Evolutionary conservation across 1,140 invertebrate genomes (phyloP).

Genomic region (Chrysoperla carnea): DNA sequence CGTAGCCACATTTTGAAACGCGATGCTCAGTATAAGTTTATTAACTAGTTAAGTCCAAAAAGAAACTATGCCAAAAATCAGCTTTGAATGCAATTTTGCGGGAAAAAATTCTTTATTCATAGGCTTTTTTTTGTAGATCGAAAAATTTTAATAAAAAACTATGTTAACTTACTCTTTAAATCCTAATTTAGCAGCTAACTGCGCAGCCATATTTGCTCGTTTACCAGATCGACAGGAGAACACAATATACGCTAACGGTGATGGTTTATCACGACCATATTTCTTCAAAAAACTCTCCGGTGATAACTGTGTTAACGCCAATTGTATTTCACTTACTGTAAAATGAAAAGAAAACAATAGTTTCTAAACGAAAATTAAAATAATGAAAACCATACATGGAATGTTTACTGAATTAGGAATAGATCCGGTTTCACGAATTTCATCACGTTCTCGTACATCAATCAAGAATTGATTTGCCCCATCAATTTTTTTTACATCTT

Average conservation of each 20-base stretch:
- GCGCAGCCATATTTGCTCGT: constrained; percentile 22
- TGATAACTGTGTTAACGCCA: constrained; percentile 14
- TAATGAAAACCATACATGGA: constrained; percentile 3
- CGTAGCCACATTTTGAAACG: too few species aligned
- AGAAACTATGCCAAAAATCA: background rate
- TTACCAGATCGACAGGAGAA: constrained; percentile 25
- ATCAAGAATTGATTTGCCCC: background rate
- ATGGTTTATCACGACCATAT: constrained; percentile 21
- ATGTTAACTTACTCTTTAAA: constrained; percentile 21
- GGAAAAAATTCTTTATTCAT: background rate
- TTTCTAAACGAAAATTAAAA: background rate
- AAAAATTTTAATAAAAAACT: too few species aligned
- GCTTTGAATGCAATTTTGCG: background rate
- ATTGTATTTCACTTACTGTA: constrained; percentile 16
- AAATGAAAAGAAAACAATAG: background rate
- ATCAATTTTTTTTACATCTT: constrained; percentile 2
- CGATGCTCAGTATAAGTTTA: too few species aligned
- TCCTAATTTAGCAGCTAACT: constrained; percentile 20
- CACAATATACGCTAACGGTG: constrained; percentile 21
- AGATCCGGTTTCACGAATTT: constrained; percentile 4
- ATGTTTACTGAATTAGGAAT: constrained; percentile 7
- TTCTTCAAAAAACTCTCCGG: constrained; percentile 20
- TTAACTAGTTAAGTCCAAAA: too few species aligned
- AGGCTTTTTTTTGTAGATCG: too few species aligned
- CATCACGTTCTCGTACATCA: constrained; percentile 5